Conservation (phyloP, 1,140 invertebrate genomes). For the Scaptomyza hsui region DNA sequence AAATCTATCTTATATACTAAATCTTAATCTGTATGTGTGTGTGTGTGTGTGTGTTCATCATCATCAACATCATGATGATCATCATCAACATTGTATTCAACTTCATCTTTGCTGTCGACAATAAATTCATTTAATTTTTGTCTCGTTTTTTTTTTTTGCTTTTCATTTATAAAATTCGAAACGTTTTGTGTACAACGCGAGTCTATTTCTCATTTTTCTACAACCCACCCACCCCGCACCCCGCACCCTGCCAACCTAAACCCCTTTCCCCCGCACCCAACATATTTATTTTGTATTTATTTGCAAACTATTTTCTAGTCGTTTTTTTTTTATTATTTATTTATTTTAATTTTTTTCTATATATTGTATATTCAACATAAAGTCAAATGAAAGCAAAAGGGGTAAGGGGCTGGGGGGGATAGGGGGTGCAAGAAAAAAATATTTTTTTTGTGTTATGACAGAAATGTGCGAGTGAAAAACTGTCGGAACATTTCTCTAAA, state of each 20-base stretch:
- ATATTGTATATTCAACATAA: constrained; percentile 53
- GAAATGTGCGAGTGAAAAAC: constrained; percentile 63
- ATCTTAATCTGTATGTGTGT: constrained; percentile 18
- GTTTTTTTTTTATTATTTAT: constrained; percentile 59
- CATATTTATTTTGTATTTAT: constrained; percentile 38
- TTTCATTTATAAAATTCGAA: constrained; percentile 68
- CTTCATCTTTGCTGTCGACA: constrained; percentile 30
- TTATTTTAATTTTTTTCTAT: constrained; percentile 66
- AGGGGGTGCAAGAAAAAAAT: constrained; percentile 38
- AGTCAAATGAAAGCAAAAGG: constrained; percentile 1
- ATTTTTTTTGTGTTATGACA: constrained; percentile 78
- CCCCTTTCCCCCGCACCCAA: neutral
- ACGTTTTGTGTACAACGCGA: constrained; percentile 35
- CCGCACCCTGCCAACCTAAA: neutral
- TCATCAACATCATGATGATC: neutral
- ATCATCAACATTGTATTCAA: constrained; percentile 5
- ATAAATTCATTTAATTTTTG: constrained; percentile 69
- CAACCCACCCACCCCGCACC: neutral
- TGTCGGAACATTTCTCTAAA: constrained; percentile 46
- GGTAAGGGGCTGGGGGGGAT: constrained; percentile 1
- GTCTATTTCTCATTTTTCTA: constrained; percentile 73
- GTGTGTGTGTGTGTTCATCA: neutral
- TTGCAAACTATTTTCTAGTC: constrained; percentile 2
- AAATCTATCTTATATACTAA: constrained; percentile 24
- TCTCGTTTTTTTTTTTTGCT: neutral